Base-by-base conservation (phyloP, 2,888 invertebrate genomes). In the Ennomos quercinarius region DNA sequence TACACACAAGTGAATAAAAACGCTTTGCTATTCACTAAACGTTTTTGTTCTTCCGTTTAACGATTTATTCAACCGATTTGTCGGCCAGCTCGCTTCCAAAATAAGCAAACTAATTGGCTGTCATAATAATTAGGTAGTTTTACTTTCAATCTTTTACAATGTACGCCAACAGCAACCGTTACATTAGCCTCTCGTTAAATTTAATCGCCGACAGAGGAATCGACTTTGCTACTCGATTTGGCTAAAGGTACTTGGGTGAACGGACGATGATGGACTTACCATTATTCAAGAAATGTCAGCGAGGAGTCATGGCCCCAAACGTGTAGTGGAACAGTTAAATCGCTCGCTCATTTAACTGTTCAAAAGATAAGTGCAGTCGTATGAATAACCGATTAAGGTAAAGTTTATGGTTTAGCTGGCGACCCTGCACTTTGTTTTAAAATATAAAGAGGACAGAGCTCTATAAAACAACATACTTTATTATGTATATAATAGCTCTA, bases 231-330 rank as follows among this genome's bases (percentile, higher is more conserved):
- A 49, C 63, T 58, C 44, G 58, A 45, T 52, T 51, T 52, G 45
- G 52, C 42, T 37, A 48, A 52, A 58, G 38, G 47, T 39, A 39
- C 48, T 43, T 48, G 58, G 53, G 55, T 62, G 51, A 64, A 55
- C 27, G 61, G 52, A 43, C 59, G 53, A 49, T 62, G 55, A 60
- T 60, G 57, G 59, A 45, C 27, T 35, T 44, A 46, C 35, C 57
- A 49, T 59, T 59, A 53, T 51, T 50, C 40, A 47, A 53, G 39
- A 63, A 67, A 64, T 63, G 63, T 54, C 64, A 63, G 43, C 38
- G 38, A 43, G 27, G n/a, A 55, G 61, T 64, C 59, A 61, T 27
- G 63, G 56, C 37, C 46, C 46, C 36, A 17, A n/a, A 39, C 2
- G 11, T 49, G 36, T 44, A 57, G 39, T 39, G 27, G 27, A 27